Evolutionary conservation across 2,888 invertebrate genomes (phyloP).

Genomic region (Entomobrya proxima): DNA sequence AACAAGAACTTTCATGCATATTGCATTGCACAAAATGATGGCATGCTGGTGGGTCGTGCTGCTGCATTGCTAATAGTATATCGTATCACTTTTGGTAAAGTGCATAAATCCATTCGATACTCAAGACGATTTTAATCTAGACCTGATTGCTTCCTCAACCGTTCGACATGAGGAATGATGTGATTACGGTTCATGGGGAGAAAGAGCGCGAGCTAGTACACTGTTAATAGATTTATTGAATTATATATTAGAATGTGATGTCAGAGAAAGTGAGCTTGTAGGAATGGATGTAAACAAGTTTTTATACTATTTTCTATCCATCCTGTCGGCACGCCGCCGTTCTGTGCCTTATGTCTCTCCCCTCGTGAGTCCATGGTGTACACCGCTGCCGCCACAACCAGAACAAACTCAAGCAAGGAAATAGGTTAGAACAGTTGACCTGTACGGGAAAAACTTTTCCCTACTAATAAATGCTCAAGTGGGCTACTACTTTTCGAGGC

Average conservation of each 20-base stretch:
- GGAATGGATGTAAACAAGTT: slow-evolving; percentile 37
- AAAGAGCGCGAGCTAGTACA: background rate
- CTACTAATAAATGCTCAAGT: slow-evolving; percentile 13
- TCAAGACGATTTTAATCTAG: slow-evolving; percentile 34
- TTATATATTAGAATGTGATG: slow-evolving; percentile 38
- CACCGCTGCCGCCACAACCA: background rate
- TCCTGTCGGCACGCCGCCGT: background rate
- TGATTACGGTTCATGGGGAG: slow-evolving; percentile 43
- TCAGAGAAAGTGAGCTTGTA: background rate
- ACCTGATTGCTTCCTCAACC: slow-evolving; percentile 43
- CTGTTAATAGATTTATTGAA: slow-evolving; percentile 48
- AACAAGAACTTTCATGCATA: no score
- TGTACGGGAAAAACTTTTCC: slow-evolving; percentile 24
- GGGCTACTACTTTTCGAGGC: background rate
- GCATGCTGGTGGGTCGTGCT: no score
- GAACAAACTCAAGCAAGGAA: background rate
- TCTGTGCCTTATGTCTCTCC: background rate
- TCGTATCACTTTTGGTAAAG: slow-evolving; percentile 9
- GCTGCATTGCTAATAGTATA: no score
- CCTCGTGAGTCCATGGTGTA: background rate
- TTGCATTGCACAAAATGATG: no score
- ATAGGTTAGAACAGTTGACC: background rate
- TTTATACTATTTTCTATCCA: slow-evolving; percentile 4
- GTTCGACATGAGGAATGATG: slow-evolving; percentile 49
- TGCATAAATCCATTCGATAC: slow-evolving; percentile 40